A percentile compares a stretch with the other conserved stretches of the same genome.
Evolutionary conservation across 2,113 vertebrate species (phyloP).

Genomic region (Ictalurus furcatus): DNA sequence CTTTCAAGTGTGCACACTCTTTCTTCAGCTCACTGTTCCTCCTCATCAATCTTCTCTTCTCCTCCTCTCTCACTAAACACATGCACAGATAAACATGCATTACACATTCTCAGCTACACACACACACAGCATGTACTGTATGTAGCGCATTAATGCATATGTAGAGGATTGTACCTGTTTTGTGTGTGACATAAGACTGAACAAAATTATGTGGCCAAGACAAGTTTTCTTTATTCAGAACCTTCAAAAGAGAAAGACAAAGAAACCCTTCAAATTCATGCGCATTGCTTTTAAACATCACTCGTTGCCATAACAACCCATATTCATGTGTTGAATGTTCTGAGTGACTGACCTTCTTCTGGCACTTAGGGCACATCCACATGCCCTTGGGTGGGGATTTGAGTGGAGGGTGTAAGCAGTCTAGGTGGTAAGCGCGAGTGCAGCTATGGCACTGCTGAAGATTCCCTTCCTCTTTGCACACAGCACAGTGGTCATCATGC

Average conservation of each 20-base stretch:
- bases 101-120: constrained; percentile 5
- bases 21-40: constrained; percentile 85
- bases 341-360: constrained; percentile 84
- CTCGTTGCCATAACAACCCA: neutral
- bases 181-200: constrained; percentile 94
- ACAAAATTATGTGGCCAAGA: constrained; percentile 94
- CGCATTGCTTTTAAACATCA: neutral
- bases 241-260: constrained; percentile 67
- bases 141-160: neutral
- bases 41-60: constrained; percentile 87
- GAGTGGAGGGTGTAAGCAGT: constrained; percentile 88
- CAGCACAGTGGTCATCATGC: constrained; percentile 82
- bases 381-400: constrained; percentile 82
- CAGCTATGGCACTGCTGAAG: constrained; percentile 89
- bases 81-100: neutral
- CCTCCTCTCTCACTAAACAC: constrained; percentile 87
- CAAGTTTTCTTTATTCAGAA: constrained; percentile 90
- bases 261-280: neutral
- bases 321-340: neutral
- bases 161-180: constrained; percentile 79
- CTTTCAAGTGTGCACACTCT: constrained; percentile 84
- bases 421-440: constrained; percentile 86
- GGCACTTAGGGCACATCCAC: constrained; percentile 97
- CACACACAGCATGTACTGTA: too few relatives aligned
- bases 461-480: constrained; percentile 83